Conservation (phyloP, 2,888 invertebrate genomes). For the Mechanitis messenoides region DNA sequence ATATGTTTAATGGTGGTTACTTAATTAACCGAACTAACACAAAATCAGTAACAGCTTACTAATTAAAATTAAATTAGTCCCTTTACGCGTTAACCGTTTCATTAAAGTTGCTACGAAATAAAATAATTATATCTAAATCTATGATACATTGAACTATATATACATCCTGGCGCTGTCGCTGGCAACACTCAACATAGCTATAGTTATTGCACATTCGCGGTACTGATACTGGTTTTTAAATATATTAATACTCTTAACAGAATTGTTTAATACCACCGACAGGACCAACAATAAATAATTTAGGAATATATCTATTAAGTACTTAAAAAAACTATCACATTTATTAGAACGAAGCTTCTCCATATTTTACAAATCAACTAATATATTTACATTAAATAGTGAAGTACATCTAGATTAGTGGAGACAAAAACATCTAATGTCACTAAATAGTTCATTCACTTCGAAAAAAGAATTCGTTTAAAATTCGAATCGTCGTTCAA, state of each 20-base stretch:
- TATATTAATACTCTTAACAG: conserved; percentile 12
- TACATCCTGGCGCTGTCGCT: conserved; percentile 48
- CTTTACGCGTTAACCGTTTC: conserved; percentile 15
- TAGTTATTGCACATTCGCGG: conserved; percentile 38
- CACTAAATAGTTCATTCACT: conserved; percentile 37
- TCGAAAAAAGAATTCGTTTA: conserved; percentile 27
- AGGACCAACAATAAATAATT: conserved; percentile 68
- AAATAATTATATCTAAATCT: conserved; percentile 37
- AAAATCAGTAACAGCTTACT: conserved; percentile 32
- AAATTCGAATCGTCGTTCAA: conserved; percentile 67
- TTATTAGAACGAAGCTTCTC: conserved; percentile 70
- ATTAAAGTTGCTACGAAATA: conserved; percentile 36
- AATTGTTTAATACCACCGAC: conserved; percentile 35
- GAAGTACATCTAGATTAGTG: conserved; percentile 52
- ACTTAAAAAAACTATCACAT: conserved; percentile 76
- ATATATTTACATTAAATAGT: conserved; percentile 52
- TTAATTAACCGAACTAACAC: conserved; percentile 35
- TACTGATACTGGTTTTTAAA: conserved; percentile 22
- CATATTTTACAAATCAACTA: conserved; percentile 55
- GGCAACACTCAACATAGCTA: conserved; percentile 32
- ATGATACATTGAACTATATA: conserved; percentile 48
- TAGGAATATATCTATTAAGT: conserved; percentile 71
- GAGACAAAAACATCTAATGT: conserved; percentile 50
- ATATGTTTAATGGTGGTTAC: conserved; percentile 12
- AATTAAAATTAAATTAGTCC: conserved; percentile 42